These are phyloP conservation scores for Cephalopholis sonnerati DNA, from an alignment of 2,113 vertebrate species.

Conservation along the genomic window DNA sequence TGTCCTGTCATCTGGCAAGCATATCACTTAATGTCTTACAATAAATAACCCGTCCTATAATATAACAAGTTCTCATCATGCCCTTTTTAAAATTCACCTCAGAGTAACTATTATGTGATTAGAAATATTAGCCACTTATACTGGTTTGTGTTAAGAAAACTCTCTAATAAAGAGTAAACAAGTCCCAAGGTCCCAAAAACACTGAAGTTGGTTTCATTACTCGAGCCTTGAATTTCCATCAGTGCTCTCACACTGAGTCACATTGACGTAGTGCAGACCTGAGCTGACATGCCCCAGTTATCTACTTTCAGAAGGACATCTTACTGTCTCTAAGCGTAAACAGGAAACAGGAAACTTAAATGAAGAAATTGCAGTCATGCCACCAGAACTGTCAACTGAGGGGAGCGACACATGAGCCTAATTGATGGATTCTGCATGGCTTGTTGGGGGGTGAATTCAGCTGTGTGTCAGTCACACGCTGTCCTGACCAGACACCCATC, in stretches of 20 bases:
- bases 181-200: background rate
- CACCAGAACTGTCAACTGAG: conserved; percentile 50
- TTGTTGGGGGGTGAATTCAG: conserved; percentile 63
- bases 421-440: conserved; percentile 67
- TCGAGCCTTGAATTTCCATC: conserved; percentile 32
- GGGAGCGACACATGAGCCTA: conserved; percentile 70
- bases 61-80: background rate
- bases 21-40: conserved; percentile 1
- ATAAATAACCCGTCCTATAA: background rate
- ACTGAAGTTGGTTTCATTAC: background rate
- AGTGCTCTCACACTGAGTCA: background rate
- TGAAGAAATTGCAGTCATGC: conserved; percentile 53
- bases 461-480: conserved; percentile 49
- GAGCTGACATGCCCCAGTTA: conserved; percentile 43
- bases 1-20: background rate
- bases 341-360: conserved; percentile 41
- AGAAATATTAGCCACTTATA: background rate
- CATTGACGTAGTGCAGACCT: background rate
- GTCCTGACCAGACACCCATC: conserved; percentile 31
- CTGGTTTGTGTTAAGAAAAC: background rate
- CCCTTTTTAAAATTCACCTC: background rate
- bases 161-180: too few species aligned
- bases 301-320: conserved; percentile 47
- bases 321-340: conserved; percentile 11
- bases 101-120: background rate